These are phyloP conservation scores for Nasonovia ribisnigri DNA, from an alignment of 2,888 invertebrate genomes.

Conservation along the genomic window DNA sequence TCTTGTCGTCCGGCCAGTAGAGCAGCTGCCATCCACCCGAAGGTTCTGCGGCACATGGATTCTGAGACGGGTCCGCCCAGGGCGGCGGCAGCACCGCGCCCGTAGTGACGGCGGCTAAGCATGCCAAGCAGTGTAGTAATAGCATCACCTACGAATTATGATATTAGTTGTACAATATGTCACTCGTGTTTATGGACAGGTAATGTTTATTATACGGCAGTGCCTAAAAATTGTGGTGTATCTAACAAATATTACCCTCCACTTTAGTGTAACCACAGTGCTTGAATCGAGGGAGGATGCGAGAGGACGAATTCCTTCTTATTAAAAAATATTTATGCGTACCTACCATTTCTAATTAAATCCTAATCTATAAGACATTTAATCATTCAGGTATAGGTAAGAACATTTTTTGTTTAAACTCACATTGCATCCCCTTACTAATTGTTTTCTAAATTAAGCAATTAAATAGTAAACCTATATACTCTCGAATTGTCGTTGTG, in stretches of 20 bases:
- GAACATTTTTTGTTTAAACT: too few relatives aligned
- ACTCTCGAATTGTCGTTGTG: too few relatives aligned
- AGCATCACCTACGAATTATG: slow-evolving; percentile 40
- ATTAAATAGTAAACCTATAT: too few relatives aligned
- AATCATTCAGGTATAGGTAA: neutral
- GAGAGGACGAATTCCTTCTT: neutral
- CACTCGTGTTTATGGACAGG: neutral
- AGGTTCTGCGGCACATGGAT: slow-evolving; percentile 85
- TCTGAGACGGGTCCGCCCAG: slow-evolving; percentile 85
- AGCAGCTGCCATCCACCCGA: slow-evolving; percentile 85
- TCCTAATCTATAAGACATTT: neutral
- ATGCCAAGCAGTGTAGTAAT: slow-evolving; percentile 43
- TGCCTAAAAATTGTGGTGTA: neutral
- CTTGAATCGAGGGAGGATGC: neutral
- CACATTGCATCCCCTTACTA: neutral
- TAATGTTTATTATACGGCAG: too few relatives aligned
- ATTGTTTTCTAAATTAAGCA: neutral
- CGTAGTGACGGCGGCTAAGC: slow-evolving; percentile 27
- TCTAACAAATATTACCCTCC: neutral
- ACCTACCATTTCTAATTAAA: neutral
- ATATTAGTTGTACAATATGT: neutral
- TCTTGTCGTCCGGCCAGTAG: slow-evolving; percentile 86
- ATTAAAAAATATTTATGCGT: neutral
- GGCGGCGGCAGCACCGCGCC: slow-evolving; percentile 83
- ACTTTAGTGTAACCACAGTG: neutral